These are phyloP conservation scores for Schizotus pectinicornis DNA, from an alignment of 2,888 invertebrate species.

Conservation along the genomic window DNA sequence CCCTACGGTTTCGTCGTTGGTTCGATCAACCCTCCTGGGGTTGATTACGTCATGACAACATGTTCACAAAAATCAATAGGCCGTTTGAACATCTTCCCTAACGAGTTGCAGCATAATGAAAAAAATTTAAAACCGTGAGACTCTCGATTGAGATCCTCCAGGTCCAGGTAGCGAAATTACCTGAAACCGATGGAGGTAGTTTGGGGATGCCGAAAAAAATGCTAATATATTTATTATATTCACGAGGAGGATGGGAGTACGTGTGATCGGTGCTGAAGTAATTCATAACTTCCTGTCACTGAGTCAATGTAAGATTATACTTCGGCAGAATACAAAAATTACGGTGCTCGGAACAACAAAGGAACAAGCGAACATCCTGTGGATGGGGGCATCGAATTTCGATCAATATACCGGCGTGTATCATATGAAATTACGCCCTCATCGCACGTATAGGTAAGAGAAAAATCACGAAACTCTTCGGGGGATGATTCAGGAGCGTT, in stretches of 20 bases:
- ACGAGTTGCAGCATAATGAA: not conserved
- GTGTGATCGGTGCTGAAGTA: slow-evolving; percentile 30
- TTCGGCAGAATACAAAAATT: slow-evolving; percentile 43
- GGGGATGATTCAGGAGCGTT: no score
- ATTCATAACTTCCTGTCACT: slow-evolving; percentile 48
- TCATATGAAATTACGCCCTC: slow-evolving; percentile 36
- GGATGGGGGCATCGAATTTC: slow-evolving; percentile 49
- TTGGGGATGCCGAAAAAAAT: slow-evolving; percentile 10
- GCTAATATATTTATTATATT: slow-evolving; percentile 4
- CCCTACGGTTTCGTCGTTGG: not conserved
- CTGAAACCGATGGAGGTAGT: slow-evolving; percentile 8
- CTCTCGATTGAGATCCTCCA: no score
- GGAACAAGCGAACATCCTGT: slow-evolving; percentile 47
- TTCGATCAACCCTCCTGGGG: not conserved
- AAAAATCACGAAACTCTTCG: not conserved
- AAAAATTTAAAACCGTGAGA: no score
- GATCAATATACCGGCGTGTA: slow-evolving; percentile 55
- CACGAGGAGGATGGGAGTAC: not conserved
- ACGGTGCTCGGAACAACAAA: slow-evolving; percentile 33
- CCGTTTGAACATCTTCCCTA: not conserved
- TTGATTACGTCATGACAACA: slow-evolving; percentile 1
- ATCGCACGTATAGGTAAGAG: not conserved
- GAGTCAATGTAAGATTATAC: slow-evolving; percentile 45
- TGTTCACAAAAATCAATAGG: slow-evolving; percentile 13
- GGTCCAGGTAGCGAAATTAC: slow-evolving; percentile 24